Evolutionary conservation across 2,888 invertebrate genomes (phyloP).

Genomic region (Lasioglossum vierecki): DNA sequence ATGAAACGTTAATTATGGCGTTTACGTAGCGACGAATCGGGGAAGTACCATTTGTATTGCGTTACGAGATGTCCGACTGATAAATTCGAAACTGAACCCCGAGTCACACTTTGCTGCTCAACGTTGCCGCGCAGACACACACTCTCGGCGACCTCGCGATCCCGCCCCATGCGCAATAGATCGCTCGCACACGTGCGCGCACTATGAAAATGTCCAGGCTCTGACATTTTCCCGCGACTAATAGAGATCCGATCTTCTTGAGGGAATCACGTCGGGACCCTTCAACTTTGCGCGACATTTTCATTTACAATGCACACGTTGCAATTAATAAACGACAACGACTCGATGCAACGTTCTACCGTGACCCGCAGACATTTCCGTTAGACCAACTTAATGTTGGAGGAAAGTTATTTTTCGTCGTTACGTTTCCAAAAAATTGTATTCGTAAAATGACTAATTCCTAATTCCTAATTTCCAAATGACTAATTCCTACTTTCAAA

Average conservation of each 20-base stretch:
- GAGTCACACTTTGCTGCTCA: conserved; percentile 43
- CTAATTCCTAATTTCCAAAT: no score
- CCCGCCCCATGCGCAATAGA: conserved; percentile 45
- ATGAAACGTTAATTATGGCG: conserved; percentile 48
- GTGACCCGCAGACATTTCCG: background rate
- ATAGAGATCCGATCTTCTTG: conserved; percentile 50
- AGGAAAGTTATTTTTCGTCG: no score
- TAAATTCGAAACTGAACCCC: conserved; percentile 46
- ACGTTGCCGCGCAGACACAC: conserved; percentile 38
- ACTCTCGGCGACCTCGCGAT: background rate
- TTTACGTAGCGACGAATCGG: conserved; percentile 29
- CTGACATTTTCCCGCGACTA: conserved; percentile 60
- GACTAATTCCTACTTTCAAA: no score
- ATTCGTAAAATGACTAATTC: no score
- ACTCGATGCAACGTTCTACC: background rate
- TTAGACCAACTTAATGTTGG: no score
- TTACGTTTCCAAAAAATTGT: no score
- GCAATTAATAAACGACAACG: background rate
- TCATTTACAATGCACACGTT: background rate
- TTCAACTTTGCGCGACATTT: conserved; percentile 37
- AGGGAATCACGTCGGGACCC: conserved; percentile 14
- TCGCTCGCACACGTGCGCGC: conserved; percentile 30
- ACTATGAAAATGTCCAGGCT: conserved; percentile 50
- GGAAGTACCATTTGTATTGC: conserved; percentile 30
- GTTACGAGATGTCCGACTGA: conserved; percentile 36